These are phyloP conservation scores for Cariama cristata DNA, from an alignment of 2,113 vertebrate genomes.

Conservation along the genomic window DNA sequence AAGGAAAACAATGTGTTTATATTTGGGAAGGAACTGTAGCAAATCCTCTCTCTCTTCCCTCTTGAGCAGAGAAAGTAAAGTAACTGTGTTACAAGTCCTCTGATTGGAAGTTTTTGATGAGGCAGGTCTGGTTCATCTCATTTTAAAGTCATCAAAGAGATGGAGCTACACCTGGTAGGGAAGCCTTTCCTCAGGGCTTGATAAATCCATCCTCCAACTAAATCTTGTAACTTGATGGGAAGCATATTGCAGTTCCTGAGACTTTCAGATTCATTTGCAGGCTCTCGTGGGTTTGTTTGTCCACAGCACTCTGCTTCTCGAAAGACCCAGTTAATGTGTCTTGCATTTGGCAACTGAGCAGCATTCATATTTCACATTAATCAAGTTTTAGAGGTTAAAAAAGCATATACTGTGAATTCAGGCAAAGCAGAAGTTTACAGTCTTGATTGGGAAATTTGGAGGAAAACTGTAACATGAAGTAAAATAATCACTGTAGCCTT, in stretches of 20 bases:
- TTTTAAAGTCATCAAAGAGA: background rate
- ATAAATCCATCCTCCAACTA: background rate
- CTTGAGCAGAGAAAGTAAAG: background rate
- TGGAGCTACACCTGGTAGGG: background rate
- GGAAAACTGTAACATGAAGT: background rate
- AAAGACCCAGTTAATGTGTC: background rate
- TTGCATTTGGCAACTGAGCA: background rate
- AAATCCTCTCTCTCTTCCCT: background rate
- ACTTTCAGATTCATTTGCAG: background rate
- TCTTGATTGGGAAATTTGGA: background rate
- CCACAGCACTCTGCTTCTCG: background rate
- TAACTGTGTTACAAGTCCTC: background rate
- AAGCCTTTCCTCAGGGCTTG: background rate
- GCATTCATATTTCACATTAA: background rate
- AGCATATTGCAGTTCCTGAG: background rate
- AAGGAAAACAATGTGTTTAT: background rate
- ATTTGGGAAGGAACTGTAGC: background rate
- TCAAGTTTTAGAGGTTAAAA: background rate
- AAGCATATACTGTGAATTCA: background rate
- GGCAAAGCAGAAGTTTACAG: background rate
- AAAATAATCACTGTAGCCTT: background rate
- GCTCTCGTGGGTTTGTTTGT: background rate
- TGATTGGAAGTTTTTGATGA: background rate
- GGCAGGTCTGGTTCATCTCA: background rate
- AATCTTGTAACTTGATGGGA: background rate